These are phyloP conservation scores for Ochropleura leucogaster DNA, from an alignment of 2,888 invertebrate species.

Conservation along the genomic window DNA sequence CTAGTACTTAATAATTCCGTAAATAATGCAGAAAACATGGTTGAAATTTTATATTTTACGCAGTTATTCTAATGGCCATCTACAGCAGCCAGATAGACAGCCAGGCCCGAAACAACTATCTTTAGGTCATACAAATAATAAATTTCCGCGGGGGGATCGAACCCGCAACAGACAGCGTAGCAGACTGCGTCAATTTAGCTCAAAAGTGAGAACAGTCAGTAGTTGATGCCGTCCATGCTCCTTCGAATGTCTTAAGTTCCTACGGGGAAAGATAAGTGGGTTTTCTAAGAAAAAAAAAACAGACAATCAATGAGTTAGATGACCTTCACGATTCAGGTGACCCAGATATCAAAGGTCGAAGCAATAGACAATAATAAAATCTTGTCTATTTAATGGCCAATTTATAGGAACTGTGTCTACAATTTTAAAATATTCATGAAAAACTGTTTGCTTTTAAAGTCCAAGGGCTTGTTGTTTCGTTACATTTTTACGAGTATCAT, in stretches of 20 bases:
- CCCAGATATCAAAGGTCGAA: conserved; percentile 40
- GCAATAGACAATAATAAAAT: conserved; percentile 48
- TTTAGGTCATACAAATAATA: no score
- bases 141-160: no score
- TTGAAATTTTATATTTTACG: background rate
- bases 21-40: background rate
- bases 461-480: background rate
- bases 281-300: no score
- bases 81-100: no score
- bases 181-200: conserved; percentile 19
- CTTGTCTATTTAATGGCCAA: conserved; percentile 32
- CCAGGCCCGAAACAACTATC: no score
- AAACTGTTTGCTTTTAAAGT: conserved; percentile 23
- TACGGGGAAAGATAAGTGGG: no score
- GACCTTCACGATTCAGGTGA: conserved; percentile 51
- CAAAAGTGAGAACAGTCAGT: conserved; percentile 24
- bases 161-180: no score
- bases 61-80: background rate
- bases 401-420: conserved; percentile 15
- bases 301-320: background rate
- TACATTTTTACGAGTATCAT: conserved; percentile 25
- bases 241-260: no score
- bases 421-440: conserved; percentile 46
- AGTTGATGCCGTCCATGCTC: conserved; percentile 19
- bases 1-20: no score